Base-by-base conservation (phyloP, 2,888 invertebrate genomes). In the Drosophila atripex region DNA sequence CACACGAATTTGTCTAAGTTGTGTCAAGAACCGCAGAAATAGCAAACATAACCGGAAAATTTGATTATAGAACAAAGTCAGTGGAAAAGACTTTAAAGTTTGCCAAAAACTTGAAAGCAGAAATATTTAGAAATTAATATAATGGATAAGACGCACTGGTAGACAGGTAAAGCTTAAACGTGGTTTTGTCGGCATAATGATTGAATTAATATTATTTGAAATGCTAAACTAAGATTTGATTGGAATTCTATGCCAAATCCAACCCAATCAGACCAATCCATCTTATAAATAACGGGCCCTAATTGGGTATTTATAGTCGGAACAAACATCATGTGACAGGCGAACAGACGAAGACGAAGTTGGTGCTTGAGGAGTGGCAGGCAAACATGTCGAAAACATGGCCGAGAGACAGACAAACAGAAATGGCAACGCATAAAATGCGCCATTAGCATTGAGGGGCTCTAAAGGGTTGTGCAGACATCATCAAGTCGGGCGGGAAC, bases 291-390 rank as follows among this genome's bases (percentile, higher is more conserved):
- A 71, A 75, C 71, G 71, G 68, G 70, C 73, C 86, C 86, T 86
- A 86, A 86, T 88, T 86, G 78, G 88, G 79, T 86, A 86, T 79
- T 86, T 88, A 86, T 80, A 71, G 73, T 55, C 51, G 23, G 71
- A 21, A 50, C 68, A 53, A 66, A 50, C 66, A 55, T 25, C 47
- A 53, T n/a, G 21, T 30, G 61, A 49, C 56, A 71, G 56, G 46
- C 47, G 41, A 56, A 18, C 50, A 71, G 38, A 51, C 41, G 16
- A 49, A 35, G 55, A 28, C 68, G 18, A 32, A 35, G 60, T 39
- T 23, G 49, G 39, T 23, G 60, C 60, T 60, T 25, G 66, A 53
- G 54, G 53, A 61, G 61, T 71, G 53, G 49, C 71, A 32, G 54
- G 82, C 73, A 77, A 79, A 80, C 77, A 82, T 79, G 79, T 79